Percentiles rank a stretch among this genome's conserved stretches.
These are phyloP conservation scores for Tigriopus californicus DNA, from an alignment of 2,888 invertebrate genomes.

Conservation along the genomic window DNA sequence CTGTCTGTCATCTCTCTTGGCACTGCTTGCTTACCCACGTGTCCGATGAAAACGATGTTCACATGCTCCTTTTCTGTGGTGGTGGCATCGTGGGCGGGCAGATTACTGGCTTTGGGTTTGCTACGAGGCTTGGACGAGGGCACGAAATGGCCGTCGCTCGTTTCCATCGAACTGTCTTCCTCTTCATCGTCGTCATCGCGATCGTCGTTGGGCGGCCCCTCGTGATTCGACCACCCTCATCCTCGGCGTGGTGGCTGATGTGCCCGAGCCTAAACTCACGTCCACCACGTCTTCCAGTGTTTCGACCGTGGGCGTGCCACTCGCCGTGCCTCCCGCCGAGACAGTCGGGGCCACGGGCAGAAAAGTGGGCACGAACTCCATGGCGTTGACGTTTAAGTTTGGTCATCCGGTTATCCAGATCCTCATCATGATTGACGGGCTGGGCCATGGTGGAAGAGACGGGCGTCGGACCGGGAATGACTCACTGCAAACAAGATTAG, in stretches of 20 bases:
- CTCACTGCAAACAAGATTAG: no score
- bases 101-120: constrained; percentile 48
- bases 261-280: constrained; percentile 3
- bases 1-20: no score
- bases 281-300: background rate
- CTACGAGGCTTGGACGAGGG: constrained; percentile 30
- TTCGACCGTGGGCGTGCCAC: constrained; percentile 21
- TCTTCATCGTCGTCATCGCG: constrained; percentile 23
- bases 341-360: constrained; percentile 24
- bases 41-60: constrained; percentile 98
- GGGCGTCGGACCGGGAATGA: no score
- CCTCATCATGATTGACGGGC: background rate
- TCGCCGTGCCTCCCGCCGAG: no score
- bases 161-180: constrained; percentile 21
- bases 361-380: constrained; percentile 94
- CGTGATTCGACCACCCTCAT: background rate
- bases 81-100: constrained; percentile 51
- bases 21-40: constrained; percentile 55
- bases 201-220: constrained; percentile 12
- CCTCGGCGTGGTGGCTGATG: constrained; percentile 15
- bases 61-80: constrained; percentile 92
- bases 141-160: constrained; percentile 18
- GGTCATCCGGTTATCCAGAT: constrained; percentile 35
- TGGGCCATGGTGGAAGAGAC: no score
- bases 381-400: constrained; percentile 92